phyloP scores from a whole-genome alignment of 2,797 vertebrate species.

The Telmatherina bonti region DNA sequence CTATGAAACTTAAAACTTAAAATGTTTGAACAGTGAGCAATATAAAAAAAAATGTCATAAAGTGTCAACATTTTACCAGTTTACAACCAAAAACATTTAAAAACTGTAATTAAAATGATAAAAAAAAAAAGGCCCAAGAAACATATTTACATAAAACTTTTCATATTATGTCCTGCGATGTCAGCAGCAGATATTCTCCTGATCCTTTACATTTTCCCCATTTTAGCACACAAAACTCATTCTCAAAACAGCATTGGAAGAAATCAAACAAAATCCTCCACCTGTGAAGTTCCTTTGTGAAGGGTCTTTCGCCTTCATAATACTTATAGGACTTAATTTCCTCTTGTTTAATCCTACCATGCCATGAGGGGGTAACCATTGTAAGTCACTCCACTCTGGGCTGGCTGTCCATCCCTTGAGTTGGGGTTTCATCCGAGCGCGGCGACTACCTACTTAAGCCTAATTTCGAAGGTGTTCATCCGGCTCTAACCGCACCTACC shows the following conservation, averaged over 20 bases:
- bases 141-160: conserved; percentile 9
- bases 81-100: conserved; percentile 82
- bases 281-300: conserved; percentile 37
- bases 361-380: too few relatives aligned
- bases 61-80: conserved; percentile 88
- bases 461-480: too few relatives aligned
- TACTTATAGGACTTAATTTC: background rate
- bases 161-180: background rate
- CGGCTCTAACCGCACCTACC: too few relatives aligned
- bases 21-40: conserved; percentile 33
- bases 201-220: conserved; percentile 23
- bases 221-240: conserved; percentile 16
- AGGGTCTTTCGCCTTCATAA: conserved; percentile 19
- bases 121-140: conserved; percentile 80
- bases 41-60: conserved; percentile 76
- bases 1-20: conserved; percentile 44
- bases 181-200: too few relatives aligned
- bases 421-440: too few relatives aligned
- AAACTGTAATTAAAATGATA: too few relatives aligned
- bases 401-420: too few relatives aligned
- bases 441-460: too few relatives aligned
- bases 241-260: conserved; percentile 61
- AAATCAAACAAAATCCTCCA: conserved; percentile 49
- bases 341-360: too few relatives aligned
- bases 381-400: too few relatives aligned